Conservation (phyloP, 2,797 vertebrate species). For the Trematomus bernacchii region DNA sequence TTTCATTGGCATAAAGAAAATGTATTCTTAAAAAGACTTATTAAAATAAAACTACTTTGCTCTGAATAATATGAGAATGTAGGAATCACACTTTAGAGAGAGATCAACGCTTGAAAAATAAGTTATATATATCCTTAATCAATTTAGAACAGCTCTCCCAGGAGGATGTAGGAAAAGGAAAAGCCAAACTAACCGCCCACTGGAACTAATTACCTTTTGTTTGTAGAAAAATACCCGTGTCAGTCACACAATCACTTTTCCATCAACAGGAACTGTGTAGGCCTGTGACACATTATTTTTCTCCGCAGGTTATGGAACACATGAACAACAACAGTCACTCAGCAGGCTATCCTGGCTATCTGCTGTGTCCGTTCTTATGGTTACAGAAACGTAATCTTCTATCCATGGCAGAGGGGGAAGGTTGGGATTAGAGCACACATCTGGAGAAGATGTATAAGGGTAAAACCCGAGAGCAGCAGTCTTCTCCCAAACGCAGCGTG, state of each 20-base stretch:
- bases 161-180: constrained; percentile 28
- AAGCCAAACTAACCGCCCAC: constrained; percentile 56
- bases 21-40: background rate
- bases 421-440: constrained; percentile 69
- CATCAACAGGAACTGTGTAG: constrained; percentile 48
- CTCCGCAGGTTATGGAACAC: constrained; percentile 64
- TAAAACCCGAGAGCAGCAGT: constrained; percentile 61
- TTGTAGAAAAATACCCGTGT: constrained; percentile 49
- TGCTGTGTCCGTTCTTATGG: constrained; percentile 61
- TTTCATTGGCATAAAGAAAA: background rate
- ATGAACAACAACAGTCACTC: constrained; percentile 60
- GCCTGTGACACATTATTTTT: constrained; percentile 47
- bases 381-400: constrained; percentile 59
- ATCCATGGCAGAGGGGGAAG: constrained; percentile 38
- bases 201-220: constrained; percentile 73
- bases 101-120: constrained; percentile 18
- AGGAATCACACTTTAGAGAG: constrained; percentile 19
- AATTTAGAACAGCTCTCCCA: constrained; percentile 54
- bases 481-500: constrained; percentile 56
- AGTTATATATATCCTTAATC: constrained; percentile 29
- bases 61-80: too few species aligned
- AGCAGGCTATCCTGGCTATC: constrained; percentile 47
- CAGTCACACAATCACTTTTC: constrained; percentile 58
- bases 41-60: too few species aligned
- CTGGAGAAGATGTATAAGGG: constrained; percentile 66